phyloP scores from a whole-genome alignment of 2,888 invertebrate genomes.

The Mythimna albipuncta region DNA sequence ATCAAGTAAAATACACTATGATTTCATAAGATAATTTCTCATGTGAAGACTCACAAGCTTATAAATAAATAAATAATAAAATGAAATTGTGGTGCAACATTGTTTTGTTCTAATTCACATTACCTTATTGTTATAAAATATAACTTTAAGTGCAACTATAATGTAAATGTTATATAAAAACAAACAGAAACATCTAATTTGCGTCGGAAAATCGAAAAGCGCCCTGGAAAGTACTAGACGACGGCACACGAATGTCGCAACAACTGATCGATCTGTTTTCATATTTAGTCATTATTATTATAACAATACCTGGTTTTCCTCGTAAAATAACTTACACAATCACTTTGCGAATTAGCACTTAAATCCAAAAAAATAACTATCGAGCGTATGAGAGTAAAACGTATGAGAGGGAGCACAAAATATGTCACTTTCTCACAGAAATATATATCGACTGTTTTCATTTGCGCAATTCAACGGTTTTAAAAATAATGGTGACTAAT shows the following conservation, averaged over 20 bases:
- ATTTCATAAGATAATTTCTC: background rate
- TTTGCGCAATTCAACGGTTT: conserved; percentile 1
- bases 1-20: background rate
- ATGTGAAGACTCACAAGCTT: background rate
- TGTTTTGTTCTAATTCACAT: conserved; percentile 14
- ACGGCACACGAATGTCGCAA: conserved; percentile 70
- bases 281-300: conserved; percentile 47
- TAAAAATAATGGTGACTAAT: conserved; percentile 41
- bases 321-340: conserved; percentile 25
- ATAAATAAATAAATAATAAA: background rate
- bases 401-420: conserved; percentile 16
- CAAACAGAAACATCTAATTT: conserved; percentile 19
- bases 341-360: conserved; percentile 42
- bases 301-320: conserved; percentile 41
- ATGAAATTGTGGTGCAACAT: conserved; percentile 39
- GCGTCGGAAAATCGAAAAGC: conserved; percentile 48
- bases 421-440: conserved; percentile 28
- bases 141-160: background rate
- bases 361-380: conserved; percentile 21
- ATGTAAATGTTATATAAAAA: background rate
- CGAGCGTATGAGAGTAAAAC: background rate
- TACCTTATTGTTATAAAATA: background rate
- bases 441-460: conserved; percentile 50
- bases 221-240: conserved; percentile 68
- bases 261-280: conserved; percentile 77